phyloP scores from a whole-genome alignment of 2,113 vertebrate genomes.

The Mormyrus iriodes region DNA sequence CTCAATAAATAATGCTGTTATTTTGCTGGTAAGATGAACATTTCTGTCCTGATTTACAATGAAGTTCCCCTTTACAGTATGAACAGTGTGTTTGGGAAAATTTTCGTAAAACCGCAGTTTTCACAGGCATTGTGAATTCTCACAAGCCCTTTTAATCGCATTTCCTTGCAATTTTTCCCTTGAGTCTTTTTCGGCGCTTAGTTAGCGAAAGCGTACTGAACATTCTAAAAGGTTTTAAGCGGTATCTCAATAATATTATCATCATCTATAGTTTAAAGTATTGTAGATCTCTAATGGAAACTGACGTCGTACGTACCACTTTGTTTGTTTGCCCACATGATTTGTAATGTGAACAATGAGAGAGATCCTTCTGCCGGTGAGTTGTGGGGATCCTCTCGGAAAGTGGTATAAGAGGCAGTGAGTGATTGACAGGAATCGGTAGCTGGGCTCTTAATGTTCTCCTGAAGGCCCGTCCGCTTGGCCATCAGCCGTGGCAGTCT shows the following conservation, averaged over 20 bases:
- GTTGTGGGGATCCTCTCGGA: neutral
- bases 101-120: neutral
- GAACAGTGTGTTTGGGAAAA: neutral
- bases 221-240: neutral
- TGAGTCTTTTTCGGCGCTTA: neutral
- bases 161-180: neutral
- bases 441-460: neutral
- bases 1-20: neutral
- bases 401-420: neutral
- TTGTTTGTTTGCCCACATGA: neutral
- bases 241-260: neutral
- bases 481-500: slow-evolving; percentile 7
- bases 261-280: neutral
- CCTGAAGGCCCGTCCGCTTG: neutral
- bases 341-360: neutral
- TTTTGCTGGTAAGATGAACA: neutral
- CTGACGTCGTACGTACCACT: neutral
- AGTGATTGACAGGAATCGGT: neutral
- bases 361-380: neutral
- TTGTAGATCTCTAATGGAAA: neutral
- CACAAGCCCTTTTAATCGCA: neutral
- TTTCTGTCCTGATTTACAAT: neutral
- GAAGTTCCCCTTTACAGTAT: neutral
- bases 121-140: neutral
- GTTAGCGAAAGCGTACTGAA: neutral